Conservation (phyloP, 2,888 invertebrate genomes). For the Pollenia labialis region DNA sequence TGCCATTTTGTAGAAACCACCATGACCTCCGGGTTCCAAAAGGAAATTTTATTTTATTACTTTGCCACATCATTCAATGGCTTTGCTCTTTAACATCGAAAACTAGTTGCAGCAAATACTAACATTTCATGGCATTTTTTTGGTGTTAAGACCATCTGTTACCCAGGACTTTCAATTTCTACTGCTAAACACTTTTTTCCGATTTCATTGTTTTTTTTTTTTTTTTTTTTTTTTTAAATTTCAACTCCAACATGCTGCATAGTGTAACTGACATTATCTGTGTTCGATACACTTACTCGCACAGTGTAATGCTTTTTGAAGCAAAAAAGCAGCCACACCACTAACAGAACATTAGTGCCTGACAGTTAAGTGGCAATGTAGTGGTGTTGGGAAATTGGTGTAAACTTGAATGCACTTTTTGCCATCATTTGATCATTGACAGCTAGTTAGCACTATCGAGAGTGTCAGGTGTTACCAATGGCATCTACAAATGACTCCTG, state of each 20-base stretch:
- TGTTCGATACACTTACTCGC: background rate
- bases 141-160: constrained; percentile 58
- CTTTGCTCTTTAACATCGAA: constrained; percentile 15
- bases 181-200: background rate
- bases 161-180: constrained; percentile 42
- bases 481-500: constrained; percentile 68
- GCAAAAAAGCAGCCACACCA: constrained; percentile 9
- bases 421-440: constrained; percentile 71
- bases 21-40: background rate
- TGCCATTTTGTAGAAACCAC: background rate
- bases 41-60: constrained; percentile 37
- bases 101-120: background rate
- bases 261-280: constrained; percentile 45
- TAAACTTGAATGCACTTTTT: constrained; percentile 70
- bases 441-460: constrained; percentile 72
- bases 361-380: constrained; percentile 73
- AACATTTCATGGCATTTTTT: constrained; percentile 24
- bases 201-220: constrained; percentile 12
- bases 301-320: background rate
- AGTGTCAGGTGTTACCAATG: constrained; percentile 73
- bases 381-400: constrained; percentile 63
- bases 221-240: constrained; percentile 11
- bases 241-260: background rate
- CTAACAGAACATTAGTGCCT: constrained; percentile 57
- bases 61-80: constrained; percentile 32